Conservation (phyloP, 2,888 invertebrate species). For the Agrochola lychnidis region DNA sequence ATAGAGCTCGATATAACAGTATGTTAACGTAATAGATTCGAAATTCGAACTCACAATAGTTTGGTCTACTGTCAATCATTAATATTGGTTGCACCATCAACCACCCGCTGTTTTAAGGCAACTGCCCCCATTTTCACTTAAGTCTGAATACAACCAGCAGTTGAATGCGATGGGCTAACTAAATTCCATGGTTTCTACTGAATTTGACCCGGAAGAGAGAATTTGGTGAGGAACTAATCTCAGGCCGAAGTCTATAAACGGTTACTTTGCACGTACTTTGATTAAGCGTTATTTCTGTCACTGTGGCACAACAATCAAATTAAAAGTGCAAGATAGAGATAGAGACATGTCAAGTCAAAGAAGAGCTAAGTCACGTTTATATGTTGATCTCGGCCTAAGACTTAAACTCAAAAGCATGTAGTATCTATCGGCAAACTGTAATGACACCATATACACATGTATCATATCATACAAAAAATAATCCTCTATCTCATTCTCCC, state of each 20-base stretch:
- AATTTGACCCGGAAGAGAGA: neutral
- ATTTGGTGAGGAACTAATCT: neutral
- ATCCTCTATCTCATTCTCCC: neutral
- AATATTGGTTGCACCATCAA: conserved; percentile 9
- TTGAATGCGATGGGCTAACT: neutral
- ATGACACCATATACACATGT: neutral
- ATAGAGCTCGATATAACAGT: neutral
- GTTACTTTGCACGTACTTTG: neutral
- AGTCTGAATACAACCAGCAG: neutral
- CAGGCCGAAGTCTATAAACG: neutral
- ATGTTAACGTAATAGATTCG: conserved; percentile 10
- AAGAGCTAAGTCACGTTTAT: neutral
- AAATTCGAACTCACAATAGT: neutral
- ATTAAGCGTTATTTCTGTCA: neutral
- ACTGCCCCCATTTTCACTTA: conserved; percentile 14
- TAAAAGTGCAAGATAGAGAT: neutral
- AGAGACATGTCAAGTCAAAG: neutral
- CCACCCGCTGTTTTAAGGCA: conserved; percentile 16
- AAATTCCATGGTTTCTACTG: neutral
- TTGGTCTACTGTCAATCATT: conserved; percentile 22
- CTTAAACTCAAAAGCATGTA: neutral
- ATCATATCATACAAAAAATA: neutral
- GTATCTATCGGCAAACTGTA: neutral
- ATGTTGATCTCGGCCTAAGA: neutral
- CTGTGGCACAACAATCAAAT: neutral